Evolutionary conservation across 1,140 invertebrate genomes (phyloP).

Genomic region (Ruditapes philippinarum): DNA sequence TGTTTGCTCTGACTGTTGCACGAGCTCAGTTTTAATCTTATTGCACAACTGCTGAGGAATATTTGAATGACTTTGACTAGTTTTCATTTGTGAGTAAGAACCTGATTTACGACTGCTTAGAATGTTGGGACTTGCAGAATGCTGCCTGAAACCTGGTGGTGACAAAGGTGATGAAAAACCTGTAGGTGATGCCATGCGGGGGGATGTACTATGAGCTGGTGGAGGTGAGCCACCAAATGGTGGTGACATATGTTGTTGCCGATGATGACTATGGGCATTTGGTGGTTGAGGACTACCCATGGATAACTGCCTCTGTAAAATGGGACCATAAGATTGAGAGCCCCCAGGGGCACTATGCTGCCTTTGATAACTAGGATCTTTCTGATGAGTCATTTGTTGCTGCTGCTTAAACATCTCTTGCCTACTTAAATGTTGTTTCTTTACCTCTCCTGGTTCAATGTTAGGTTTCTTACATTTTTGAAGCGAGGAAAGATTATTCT

Average conservation of each 20-base stretch:
- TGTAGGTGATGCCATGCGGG: slow-evolving; percentile 1
- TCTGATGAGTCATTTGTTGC: neutral
- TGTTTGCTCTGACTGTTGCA: neutral
- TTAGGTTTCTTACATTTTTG: neutral
- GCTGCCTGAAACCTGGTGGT: neutral
- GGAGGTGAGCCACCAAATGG: slow-evolving; percentile 35
- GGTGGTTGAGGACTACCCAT: slow-evolving; percentile 14
- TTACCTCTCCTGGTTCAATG: neutral
- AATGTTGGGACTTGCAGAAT: neutral
- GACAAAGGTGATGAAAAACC: neutral
- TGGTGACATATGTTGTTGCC: neutral
- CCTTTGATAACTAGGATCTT: slow-evolving; percentile 1
- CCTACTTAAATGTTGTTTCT: slow-evolving; percentile 22
- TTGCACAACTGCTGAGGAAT: neutral
- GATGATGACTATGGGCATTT: slow-evolving; percentile 34
- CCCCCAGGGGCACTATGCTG: slow-evolving; percentile 18
- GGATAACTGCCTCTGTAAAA: slow-evolving; percentile 39
- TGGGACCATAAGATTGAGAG: neutral
- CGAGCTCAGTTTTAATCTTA: neutral
- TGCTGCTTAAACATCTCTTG: slow-evolving; percentile 10
- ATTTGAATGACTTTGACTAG: neutral
- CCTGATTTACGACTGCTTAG: neutral
- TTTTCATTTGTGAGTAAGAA: neutral
- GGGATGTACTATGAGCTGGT: slow-evolving; percentile 34
- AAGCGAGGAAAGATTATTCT: slow-evolving; percentile 41